Evolutionary conservation across 1,140 invertebrate genomes (phyloP).

Genomic region (Drosophila carrolli): DNA sequence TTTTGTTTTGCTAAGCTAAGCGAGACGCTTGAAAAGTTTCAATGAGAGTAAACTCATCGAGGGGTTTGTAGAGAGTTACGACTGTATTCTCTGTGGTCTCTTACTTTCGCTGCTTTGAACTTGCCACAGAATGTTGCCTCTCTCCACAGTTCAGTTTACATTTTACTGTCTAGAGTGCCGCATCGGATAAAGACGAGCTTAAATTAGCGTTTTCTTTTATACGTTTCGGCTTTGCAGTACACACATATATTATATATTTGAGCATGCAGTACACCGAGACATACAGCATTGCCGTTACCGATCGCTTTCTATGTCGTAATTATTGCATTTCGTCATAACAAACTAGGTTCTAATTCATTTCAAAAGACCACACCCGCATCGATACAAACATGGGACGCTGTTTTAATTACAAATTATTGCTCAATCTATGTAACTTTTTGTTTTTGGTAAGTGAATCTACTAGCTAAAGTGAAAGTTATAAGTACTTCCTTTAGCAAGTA

Average conservation of each 20-base stretch:
- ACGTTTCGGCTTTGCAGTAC: not conserved
- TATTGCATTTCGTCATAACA: constrained; percentile 3
- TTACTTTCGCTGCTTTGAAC: constrained; percentile 43
- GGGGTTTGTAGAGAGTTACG: not conserved
- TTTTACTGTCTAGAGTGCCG: not conserved
- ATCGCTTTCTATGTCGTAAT: constrained; percentile 10
- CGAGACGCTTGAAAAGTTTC: constrained; percentile 24
- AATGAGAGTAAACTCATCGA: not conserved
- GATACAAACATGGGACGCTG: constrained; percentile 58
- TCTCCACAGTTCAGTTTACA: constrained; percentile 8
- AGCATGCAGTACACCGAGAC: constrained; percentile 2
- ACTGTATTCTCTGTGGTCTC: constrained; percentile 12
- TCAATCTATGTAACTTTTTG: constrained; percentile 79
- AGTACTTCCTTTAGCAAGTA: not conserved
- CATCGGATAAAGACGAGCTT: constrained; percentile 1
- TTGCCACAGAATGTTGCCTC: constrained; percentile 30
- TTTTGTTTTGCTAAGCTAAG: constrained; percentile 44
- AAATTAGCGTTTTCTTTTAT: not conserved
- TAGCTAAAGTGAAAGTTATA: not conserved
- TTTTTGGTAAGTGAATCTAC: constrained; percentile 68
- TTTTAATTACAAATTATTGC: constrained; percentile 74
- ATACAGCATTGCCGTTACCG: not conserved
- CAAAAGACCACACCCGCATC: constrained; percentile 8
- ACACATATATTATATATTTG: not conserved
- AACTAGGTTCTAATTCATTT: constrained; percentile 39